phyloP scores from a whole-genome alignment of 2,888 invertebrate species.

The Heteromyza rotundicornis region DNA sequence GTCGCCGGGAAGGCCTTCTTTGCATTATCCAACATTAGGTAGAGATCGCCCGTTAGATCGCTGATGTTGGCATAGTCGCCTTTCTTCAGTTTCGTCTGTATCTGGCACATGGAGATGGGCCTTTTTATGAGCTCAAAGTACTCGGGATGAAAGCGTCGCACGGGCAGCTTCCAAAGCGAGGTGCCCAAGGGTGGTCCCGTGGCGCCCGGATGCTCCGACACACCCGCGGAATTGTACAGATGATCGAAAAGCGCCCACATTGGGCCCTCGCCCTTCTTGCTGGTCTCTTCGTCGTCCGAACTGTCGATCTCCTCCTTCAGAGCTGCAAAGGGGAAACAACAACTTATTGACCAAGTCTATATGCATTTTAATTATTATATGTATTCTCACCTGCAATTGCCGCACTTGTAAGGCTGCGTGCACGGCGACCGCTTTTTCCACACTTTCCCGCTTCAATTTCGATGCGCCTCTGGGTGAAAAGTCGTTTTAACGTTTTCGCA shows the following conservation, averaged over 20 bases:
- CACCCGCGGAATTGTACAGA: constrained; percentile 71
- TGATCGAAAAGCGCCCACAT: constrained; percentile 91
- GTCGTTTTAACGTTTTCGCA: constrained; percentile 81
- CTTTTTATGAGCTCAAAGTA: constrained; percentile 97
- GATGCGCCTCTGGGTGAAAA: constrained; percentile 72
- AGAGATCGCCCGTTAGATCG: constrained; percentile 92
- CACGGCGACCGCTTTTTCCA: constrained; percentile 62
- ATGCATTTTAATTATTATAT: background rate
- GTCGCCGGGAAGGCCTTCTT: constrained; percentile 84
- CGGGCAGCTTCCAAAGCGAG: constrained; percentile 92
- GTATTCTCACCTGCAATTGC: constrained; percentile 43
- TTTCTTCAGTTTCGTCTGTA: constrained; percentile 81
- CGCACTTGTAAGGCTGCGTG: constrained; percentile 47
- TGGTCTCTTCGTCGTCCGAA: constrained; percentile 68
- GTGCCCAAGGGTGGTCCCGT: constrained; percentile 85
- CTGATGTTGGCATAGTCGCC: constrained; percentile 84
- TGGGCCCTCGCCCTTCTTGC: constrained; percentile 72
- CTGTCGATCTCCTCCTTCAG: constrained; percentile 70
- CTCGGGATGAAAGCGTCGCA: constrained; percentile 90
- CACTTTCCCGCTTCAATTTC: constrained; percentile 78
- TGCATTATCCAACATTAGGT: constrained; percentile 97
- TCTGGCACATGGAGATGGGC: constrained; percentile 93
- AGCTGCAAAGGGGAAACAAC: constrained; percentile 29
- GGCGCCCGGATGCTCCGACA: constrained; percentile 63
- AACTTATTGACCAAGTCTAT: background rate